These are phyloP conservation scores for Catharus bicknelli DNA, from an alignment of 2,113 vertebrate genomes.

Conservation along the genomic window DNA sequence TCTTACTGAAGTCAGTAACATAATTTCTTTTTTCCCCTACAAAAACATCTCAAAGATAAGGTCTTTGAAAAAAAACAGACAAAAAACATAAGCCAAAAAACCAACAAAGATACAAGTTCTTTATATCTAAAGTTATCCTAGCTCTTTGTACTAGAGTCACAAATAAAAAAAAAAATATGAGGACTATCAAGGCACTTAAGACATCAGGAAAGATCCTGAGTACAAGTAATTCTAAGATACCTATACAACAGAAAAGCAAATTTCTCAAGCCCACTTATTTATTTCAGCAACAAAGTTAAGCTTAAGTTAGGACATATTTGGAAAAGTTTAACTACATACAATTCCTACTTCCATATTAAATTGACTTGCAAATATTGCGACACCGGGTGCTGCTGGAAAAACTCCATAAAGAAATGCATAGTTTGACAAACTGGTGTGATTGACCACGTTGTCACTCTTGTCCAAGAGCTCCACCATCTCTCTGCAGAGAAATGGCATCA, in stretches of 20 bases:
- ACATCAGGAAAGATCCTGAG: background rate
- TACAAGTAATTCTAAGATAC: background rate
- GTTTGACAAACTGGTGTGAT: constrained; percentile 94
- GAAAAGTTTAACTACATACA: constrained; percentile 77
- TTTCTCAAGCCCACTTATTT: background rate
- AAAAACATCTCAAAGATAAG: background rate
- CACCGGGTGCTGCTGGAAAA: constrained; percentile 95
- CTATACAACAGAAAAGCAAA: background rate
- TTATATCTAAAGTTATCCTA: background rate
- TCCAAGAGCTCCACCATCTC: constrained; percentile 94
- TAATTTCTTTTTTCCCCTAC: background rate
- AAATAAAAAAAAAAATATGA: background rate
- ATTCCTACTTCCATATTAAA: constrained; percentile 97
- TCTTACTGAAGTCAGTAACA: background rate
- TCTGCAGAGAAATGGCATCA: constrained; percentile 93
- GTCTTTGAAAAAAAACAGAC: background rate
- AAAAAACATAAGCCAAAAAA: background rate
- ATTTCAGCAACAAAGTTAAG: background rate
- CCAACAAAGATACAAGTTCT: background rate
- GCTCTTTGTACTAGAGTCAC: background rate
- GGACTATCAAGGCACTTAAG: background rate
- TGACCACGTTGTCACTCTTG: constrained; percentile 73
- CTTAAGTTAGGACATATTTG: background rate
- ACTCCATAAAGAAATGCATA: constrained; percentile 96
- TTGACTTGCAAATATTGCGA: constrained; percentile 94